phyloP scores from a whole-genome alignment of 2,888 invertebrate genomes.

The Heterodera filipjevi region DNA sequence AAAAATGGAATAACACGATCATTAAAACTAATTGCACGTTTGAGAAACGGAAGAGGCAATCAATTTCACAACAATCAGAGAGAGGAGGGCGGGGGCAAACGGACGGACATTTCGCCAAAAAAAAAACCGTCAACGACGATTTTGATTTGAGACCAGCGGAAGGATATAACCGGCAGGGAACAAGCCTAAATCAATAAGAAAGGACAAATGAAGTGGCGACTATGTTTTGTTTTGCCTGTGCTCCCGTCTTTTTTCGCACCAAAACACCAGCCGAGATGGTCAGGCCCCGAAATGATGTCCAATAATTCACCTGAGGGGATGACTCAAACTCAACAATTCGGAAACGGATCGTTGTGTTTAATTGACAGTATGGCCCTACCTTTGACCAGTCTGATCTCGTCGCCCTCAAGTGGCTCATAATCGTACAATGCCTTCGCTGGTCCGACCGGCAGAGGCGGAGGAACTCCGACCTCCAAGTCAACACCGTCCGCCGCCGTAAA shows the following conservation, averaged over 20 bases:
- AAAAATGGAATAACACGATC: neutral
- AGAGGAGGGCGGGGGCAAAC: neutral
- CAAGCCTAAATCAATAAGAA: constrained; percentile 43
- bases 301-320: constrained; percentile 50
- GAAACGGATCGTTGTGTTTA: neutral
- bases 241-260: constrained; percentile 41
- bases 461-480: constrained; percentile 21
- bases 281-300: constrained; percentile 59
- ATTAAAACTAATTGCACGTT: neutral
- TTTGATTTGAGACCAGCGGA: neutral
- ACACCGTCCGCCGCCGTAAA: neutral
- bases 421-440: constrained; percentile 57
- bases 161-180: constrained; percentile 61
- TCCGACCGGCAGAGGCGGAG: constrained; percentile 35
- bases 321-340: neutral
- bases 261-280: constrained; percentile 61
- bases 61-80: neutral
- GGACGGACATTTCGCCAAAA: neutral
- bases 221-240: neutral
- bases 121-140: neutral
- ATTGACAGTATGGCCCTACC: too few species aligned
- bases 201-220: neutral
- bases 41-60: neutral
- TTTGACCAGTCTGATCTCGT: constrained; percentile 58
- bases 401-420: constrained; percentile 58